Evolutionary conservation across 2,113 vertebrate genomes (phyloP).

Genomic region (Diadophis punctatus): DNA sequence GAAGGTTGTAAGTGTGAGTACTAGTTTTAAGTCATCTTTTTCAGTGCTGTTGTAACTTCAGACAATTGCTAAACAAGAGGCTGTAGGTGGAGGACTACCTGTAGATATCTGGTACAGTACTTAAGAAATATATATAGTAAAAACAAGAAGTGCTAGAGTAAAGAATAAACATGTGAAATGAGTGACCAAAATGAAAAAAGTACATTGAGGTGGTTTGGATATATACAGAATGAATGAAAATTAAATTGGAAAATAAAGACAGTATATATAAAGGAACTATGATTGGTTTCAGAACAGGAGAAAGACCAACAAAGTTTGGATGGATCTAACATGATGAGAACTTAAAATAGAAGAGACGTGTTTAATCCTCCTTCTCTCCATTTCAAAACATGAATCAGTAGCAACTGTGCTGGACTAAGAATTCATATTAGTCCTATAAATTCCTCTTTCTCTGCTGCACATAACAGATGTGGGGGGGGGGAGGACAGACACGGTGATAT

Average conservation of each 20-base stretch:
- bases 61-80: too few species aligned
- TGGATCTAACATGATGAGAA: background rate
- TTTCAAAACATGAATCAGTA: conserved; percentile 1
- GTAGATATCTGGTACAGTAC: background rate
- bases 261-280: background rate
- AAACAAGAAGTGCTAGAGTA: background rate
- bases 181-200: background rate
- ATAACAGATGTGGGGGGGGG: background rate
- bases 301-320: background rate
- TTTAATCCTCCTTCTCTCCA: conserved; percentile 32
- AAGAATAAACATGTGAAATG: background rate
- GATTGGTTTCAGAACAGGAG: background rate
- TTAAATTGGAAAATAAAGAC: background rate
- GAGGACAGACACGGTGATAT: background rate
- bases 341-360: background rate
- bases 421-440: conserved; percentile 49
- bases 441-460: conserved; percentile 38
- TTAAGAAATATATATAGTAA: background rate
- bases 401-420: conserved; percentile 50
- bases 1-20: too few species aligned
- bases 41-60: too few species aligned
- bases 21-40: too few species aligned
- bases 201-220: background rate
- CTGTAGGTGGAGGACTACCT: background rate
- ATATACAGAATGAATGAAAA: background rate